Evolutionary conservation across 1,140 invertebrate genomes (phyloP).

Genomic region (Gonatopus flavifemur): DNA sequence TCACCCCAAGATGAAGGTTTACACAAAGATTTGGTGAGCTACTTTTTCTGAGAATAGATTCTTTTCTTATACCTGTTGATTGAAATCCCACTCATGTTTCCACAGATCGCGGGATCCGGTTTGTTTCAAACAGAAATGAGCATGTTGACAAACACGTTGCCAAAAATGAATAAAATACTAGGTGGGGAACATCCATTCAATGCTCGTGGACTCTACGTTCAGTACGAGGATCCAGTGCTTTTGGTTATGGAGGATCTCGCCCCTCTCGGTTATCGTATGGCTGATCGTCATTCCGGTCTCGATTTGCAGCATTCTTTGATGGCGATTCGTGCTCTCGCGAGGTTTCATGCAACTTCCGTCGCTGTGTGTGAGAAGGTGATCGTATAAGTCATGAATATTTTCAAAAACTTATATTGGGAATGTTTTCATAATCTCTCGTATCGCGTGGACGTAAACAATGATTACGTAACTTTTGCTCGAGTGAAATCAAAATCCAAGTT

Average conservation of each 20-base stretch:
- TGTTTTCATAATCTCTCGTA: no score
- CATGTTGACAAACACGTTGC: constrained; percentile 45
- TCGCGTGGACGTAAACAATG: no score
- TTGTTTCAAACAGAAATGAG: constrained; percentile 48
- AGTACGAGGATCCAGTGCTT: constrained; percentile 44
- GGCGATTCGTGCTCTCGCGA: constrained; percentile 60
- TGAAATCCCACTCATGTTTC: background rate
- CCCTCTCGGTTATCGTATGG: constrained; percentile 60
- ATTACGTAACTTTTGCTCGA: no score
- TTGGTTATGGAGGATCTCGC: constrained; percentile 61
- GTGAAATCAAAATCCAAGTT: no score
- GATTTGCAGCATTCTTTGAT: constrained; percentile 57
- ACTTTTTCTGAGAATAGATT: constrained; percentile 14
- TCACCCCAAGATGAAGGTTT: constrained; percentile 33
- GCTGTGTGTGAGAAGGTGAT: constrained; percentile 57
- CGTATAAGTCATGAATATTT: no score
- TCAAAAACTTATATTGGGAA: no score
- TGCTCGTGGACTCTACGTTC: constrained; percentile 39
- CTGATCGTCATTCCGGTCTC: constrained; percentile 57
- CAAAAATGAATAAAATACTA: constrained; percentile 45
- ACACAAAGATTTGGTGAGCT: constrained; percentile 36
- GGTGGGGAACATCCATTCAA: constrained; percentile 20
- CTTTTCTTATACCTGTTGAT: constrained; percentile 11
- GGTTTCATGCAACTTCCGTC: constrained; percentile 62
- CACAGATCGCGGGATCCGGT: constrained; percentile 30